Conservation (phyloP, 2,113 vertebrate genomes). For the Otis tarda region DNA sequence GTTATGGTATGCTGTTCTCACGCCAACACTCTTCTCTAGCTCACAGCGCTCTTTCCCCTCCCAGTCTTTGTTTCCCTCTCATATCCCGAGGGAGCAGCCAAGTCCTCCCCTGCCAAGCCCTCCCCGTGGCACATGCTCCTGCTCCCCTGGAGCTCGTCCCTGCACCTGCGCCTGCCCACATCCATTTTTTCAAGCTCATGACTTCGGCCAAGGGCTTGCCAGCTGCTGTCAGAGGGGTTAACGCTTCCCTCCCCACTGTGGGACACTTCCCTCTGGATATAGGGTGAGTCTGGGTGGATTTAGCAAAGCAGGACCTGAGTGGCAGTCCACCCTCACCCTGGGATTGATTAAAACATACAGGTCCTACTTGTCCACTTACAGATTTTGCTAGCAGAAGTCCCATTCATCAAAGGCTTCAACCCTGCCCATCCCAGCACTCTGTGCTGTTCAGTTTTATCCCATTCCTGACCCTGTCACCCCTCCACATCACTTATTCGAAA, state of each 20-base stretch:
- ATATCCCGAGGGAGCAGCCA: background rate
- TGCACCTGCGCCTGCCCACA: constrained; percentile 39
- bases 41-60: background rate
- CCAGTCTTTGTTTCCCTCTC: background rate
- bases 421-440: background rate
- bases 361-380: background rate
- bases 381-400: background rate
- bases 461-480: background rate
- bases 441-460: background rate
- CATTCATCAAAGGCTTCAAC: background rate
- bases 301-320: background rate
- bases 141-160: background rate
- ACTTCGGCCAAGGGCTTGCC: background rate
- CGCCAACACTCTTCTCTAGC: background rate
- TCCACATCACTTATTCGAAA: background rate
- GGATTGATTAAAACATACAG: background rate
- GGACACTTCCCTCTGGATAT: background rate
- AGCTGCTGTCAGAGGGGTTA: constrained; percentile 12
- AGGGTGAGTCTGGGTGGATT: background rate
- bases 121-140: background rate
- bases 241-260: background rate
- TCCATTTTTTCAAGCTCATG: background rate
- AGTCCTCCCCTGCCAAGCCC: background rate
- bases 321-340: background rate
- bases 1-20: background rate